These are phyloP conservation scores for Ophion ellenae DNA, from an alignment of 2,888 invertebrate genomes.

Conservation along the genomic window DNA sequence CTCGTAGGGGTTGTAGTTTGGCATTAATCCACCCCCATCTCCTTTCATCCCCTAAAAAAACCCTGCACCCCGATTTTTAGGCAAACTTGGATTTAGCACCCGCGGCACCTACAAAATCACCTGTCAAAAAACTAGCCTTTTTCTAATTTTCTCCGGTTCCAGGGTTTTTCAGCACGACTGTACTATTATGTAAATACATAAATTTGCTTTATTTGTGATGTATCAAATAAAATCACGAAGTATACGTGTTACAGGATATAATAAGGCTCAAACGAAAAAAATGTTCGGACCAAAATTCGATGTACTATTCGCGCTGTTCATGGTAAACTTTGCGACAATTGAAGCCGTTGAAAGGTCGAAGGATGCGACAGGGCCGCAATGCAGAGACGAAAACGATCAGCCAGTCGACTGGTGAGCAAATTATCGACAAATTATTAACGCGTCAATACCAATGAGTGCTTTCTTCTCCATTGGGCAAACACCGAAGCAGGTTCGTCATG, in stretches of 20 bases:
- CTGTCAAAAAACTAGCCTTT: too few relatives aligned
- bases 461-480: slow-evolving; percentile 50
- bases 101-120: too few relatives aligned
- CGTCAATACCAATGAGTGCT: slow-evolving; percentile 18
- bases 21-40: too few relatives aligned
- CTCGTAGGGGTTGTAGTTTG: too few relatives aligned
- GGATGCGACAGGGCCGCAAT: slow-evolving; percentile 73
- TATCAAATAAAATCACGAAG: background rate
- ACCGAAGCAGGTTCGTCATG: slow-evolving; percentile 89
- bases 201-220: background rate
- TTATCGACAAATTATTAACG: slow-evolving; percentile 12
- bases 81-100: too few relatives aligned
- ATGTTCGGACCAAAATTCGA: slow-evolving; percentile 26
- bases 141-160: too few relatives aligned
- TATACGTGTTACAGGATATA: background rate
- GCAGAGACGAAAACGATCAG: slow-evolving; percentile 87
- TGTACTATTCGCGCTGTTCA: slow-evolving; percentile 7
- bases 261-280: background rate
- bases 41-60: too few relatives aligned
- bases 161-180: too few relatives aligned
- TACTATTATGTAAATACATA: background rate
- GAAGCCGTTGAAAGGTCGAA: background rate
- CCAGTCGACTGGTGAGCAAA: slow-evolving; percentile 89
- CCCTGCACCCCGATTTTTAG: too few relatives aligned
- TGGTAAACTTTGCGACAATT: background rate